Percentiles rank a stretch among this genome's conserved stretches.
Conservation (phyloP, 1,140 invertebrate genomes). For the Bombus sylvicola region DNA sequence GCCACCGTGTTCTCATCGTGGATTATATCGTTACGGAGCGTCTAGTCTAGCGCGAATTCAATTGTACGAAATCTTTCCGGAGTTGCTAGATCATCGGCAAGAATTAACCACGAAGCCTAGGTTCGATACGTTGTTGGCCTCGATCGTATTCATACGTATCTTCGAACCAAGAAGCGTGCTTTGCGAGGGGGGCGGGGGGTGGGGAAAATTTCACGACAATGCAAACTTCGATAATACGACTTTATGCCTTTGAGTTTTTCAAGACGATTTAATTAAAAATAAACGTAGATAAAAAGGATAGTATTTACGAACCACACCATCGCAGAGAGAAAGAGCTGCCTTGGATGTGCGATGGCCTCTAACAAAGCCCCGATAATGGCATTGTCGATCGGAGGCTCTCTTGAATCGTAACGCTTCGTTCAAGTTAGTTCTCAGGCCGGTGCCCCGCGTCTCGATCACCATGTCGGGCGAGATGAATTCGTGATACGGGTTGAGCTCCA, state of each 20-base stretch:
- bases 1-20: too few relatives aligned
- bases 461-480: slow-evolving; percentile 84
- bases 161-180: too few relatives aligned
- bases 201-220: too few relatives aligned
- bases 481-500: slow-evolving; percentile 83
- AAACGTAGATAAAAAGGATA: background rate
- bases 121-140: too few relatives aligned
- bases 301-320: slow-evolving; percentile 85
- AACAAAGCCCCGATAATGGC: slow-evolving; percentile 84
- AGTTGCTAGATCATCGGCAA: background rate
- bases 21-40: background rate
- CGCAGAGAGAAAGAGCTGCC: slow-evolving; percentile 85
- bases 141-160: too few relatives aligned
- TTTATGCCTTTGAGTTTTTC: too few relatives aligned
- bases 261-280: too few relatives aligned
- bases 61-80: background rate
- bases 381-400: slow-evolving; percentile 76
- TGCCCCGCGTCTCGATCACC: slow-evolving; percentile 82
- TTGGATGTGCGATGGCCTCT: slow-evolving; percentile 81
- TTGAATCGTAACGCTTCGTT: slow-evolving; percentile 69
- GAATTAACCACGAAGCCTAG: background rate
- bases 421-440: slow-evolving; percentile 63
- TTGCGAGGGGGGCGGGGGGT: rapidly evolving
- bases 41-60: background rate
- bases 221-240: too few relatives aligned